Percentiles rank a stretch among this genome's conserved stretches.
Conservation (phyloP, 2,888 invertebrate genomes). For the Sesia apiformis region DNA sequence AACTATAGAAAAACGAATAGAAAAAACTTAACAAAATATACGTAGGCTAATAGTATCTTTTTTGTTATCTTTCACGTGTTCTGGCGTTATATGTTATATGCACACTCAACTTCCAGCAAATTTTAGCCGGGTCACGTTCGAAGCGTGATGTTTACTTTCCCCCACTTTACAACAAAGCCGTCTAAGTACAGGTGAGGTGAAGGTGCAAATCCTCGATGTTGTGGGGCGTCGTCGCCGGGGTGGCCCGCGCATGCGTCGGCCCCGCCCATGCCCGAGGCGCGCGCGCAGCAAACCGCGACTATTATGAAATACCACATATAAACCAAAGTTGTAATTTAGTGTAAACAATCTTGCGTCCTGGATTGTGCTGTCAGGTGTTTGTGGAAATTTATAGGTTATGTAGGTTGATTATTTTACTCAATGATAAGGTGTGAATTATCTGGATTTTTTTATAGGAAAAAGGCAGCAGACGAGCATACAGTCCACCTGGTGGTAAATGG, state of each 20-base stretch:
- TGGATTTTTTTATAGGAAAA: too few relatives aligned
- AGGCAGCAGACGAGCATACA: too few relatives aligned
- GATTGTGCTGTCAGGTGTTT: conserved; percentile 48
- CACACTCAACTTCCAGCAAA: background rate
- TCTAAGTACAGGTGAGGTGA: conserved; percentile 9
- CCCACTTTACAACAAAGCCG: conserved; percentile 2
- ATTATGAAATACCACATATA: conserved; percentile 44
- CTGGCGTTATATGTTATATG: background rate
- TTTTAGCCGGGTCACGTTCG: too few relatives aligned
- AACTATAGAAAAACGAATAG: too few relatives aligned
- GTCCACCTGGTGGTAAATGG: too few relatives aligned
- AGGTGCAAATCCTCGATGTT: conserved; percentile 16
- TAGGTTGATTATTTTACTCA: too few relatives aligned
- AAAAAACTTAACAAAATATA: too few relatives aligned
- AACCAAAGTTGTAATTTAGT: conserved; percentile 58
- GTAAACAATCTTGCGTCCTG: conserved; percentile 57
- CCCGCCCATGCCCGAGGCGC: conserved; percentile 55
- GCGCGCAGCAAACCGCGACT: conserved; percentile 20
- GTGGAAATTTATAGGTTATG: background rate
- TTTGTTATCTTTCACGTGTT: too few relatives aligned
- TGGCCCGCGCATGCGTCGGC: conserved; percentile 55
- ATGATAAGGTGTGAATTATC: too few relatives aligned
- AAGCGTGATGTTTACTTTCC: background rate
- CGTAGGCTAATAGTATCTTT: too few relatives aligned
- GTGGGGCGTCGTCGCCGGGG: conserved; percentile 58